Percentiles rank a stretch among this genome's conserved stretches.
Evolutionary conservation across 2,888 invertebrate species (phyloP).

Genomic region (Glaucopsyche alexis): DNA sequence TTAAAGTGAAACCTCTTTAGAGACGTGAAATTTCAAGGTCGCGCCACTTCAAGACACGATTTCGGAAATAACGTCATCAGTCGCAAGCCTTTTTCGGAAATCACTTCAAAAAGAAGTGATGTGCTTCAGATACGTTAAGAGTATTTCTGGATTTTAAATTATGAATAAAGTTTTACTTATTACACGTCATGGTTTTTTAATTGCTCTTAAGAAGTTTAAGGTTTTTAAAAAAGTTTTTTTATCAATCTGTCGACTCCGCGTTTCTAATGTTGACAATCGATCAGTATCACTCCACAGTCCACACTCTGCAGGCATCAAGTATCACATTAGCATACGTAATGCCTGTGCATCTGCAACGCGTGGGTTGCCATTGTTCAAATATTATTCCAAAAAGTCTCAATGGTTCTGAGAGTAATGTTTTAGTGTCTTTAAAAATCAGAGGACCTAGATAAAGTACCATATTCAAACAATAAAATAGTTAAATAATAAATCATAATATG

Average conservation of each 20-base stretch:
- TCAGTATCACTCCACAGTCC: conserved; percentile 31
- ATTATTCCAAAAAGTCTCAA: conserved; percentile 31
- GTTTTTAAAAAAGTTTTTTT: not conserved
- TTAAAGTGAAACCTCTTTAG: no score
- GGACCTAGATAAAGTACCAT: not conserved
- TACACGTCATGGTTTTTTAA: no score
- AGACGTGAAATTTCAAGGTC: no score
- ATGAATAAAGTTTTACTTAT: no score
- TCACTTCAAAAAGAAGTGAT: no score
- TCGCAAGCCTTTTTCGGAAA: no score
- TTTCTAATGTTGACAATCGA: conserved; percentile 32
- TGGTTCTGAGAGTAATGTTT: not conserved
- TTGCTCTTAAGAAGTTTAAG: no score
- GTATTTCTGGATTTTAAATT: no score
- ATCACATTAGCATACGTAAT: conserved; percentile 75
- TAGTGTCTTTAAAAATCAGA: not conserved
- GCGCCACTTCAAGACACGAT: no score
- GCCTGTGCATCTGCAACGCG: conserved; percentile 43
- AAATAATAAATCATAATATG: no score
- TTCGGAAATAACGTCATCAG: no score
- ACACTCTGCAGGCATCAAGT: conserved; percentile 53
- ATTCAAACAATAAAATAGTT: not conserved
- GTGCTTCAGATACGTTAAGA: no score
- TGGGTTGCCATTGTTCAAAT: conserved; percentile 48
- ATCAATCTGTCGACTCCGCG: not conserved